A percentile compares a stretch with the other conserved stretches of the same genome.
phyloP scores from a whole-genome alignment of 1,140 invertebrate species.

The Drosophila pruinosa region DNA sequence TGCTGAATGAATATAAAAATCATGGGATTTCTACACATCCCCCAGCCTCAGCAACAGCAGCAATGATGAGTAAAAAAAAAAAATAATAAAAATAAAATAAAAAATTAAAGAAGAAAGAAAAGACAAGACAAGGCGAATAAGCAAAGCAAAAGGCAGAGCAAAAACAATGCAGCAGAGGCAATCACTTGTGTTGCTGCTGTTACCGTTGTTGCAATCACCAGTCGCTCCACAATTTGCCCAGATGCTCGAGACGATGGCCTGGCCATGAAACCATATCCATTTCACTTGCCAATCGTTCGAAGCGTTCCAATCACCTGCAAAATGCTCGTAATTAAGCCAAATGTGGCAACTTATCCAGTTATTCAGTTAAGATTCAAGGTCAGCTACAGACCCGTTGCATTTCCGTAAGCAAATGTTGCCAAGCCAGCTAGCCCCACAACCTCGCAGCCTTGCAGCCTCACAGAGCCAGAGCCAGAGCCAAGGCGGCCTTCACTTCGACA shows the following conservation, averaged over 20 bases:
- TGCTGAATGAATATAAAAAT: slow-evolving; percentile 73
- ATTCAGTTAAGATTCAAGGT: slow-evolving; percentile 68
- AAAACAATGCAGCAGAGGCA: slow-evolving; percentile 38
- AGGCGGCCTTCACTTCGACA: slow-evolving; percentile 56
- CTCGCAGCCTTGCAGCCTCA: background rate
- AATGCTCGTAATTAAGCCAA: slow-evolving; percentile 13
- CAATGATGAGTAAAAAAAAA: slow-evolving; percentile 55
- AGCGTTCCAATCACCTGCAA: slow-evolving; percentile 33
- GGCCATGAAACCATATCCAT: slow-evolving; percentile 67
- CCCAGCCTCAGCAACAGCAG: no score
- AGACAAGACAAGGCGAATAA: slow-evolving; percentile 24
- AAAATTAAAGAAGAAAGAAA: no score
- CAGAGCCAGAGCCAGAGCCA: no score
- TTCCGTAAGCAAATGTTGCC: slow-evolving; percentile 73
- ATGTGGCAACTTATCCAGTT: slow-evolving; percentile 25
- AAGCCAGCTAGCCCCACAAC: slow-evolving; percentile 32
- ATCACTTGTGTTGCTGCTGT: slow-evolving; percentile 14
- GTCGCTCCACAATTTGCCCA: background rate
- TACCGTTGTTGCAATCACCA: slow-evolving; percentile 23
- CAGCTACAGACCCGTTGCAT: slow-evolving; percentile 47
- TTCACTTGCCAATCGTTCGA: slow-evolving; percentile 59
- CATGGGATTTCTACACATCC: slow-evolving; percentile 67
- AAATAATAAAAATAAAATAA: slow-evolving; percentile 31
- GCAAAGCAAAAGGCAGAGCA: slow-evolving; percentile 18
- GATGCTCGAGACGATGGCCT: slow-evolving; percentile 29